These are phyloP conservation scores for Aradophagus sp. DNA, from an alignment of 1,140 invertebrate species.

Conservation along the genomic window DNA sequence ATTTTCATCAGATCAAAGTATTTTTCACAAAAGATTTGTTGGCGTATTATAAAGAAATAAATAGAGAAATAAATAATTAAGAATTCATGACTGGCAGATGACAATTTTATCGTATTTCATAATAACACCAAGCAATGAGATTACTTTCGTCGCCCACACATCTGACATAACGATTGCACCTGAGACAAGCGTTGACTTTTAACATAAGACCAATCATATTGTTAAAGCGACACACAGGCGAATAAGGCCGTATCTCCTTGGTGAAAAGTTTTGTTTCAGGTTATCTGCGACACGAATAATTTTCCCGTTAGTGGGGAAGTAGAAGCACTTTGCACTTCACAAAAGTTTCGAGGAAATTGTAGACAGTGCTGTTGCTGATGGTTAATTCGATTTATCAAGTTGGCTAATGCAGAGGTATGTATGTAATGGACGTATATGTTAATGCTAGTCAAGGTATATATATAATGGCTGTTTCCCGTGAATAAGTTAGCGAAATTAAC, in stretches of 20 bases:
- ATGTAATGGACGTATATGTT: conserved; percentile 53
- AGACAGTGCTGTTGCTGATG: conserved; percentile 56
- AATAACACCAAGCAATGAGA: no score
- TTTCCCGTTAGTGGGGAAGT: conserved; percentile 53
- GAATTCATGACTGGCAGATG: no score
- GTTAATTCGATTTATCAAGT: conserved; percentile 60
- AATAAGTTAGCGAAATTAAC: conserved; percentile 57
- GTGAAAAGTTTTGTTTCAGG: conserved; percentile 38
- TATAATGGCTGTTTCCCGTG: conserved; percentile 55
- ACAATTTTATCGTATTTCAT: no score
- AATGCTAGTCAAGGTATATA: conserved; percentile 52
- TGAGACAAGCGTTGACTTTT: conserved; percentile 2
- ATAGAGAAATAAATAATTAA: no score
- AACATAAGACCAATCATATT: conserved; percentile 20
- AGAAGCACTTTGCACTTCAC: conserved; percentile 53
- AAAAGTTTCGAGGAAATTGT: conserved; percentile 59
- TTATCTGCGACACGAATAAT: conserved; percentile 50
- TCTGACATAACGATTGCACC: no score
- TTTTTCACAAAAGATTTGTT: no score
- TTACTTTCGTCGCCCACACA: no score
- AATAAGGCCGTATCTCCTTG: conserved; percentile 9
- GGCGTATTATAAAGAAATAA: no score
- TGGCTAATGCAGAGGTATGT: conserved; percentile 52
- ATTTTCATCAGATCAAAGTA: no score
- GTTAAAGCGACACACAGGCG: conserved; percentile 4